phyloP scores from a whole-genome alignment of 2,113 vertebrate genomes.

The Fregetta grallaria region DNA sequence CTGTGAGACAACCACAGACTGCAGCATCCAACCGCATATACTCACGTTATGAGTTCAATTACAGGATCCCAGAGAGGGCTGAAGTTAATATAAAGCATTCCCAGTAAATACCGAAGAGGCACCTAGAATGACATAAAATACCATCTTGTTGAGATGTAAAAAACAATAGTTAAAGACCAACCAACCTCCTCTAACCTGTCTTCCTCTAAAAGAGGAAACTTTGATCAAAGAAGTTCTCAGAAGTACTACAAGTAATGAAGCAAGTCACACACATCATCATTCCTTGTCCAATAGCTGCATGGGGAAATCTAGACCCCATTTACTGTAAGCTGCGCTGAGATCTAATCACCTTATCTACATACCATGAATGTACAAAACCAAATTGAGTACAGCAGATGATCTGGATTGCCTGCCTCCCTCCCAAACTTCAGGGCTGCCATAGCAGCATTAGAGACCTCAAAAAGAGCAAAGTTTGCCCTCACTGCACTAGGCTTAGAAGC shows the following conservation, averaged over 20 bases:
- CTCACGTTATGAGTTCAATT: conserved; percentile 92
- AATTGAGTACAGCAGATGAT: not conserved
- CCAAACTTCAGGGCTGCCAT: not conserved
- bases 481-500: not conserved
- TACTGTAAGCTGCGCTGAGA: not conserved
- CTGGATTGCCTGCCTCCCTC: not conserved
- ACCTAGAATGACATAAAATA: conserved; percentile 75
- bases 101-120: conserved; percentile 90
- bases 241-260: not conserved
- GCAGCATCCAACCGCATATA: not conserved
- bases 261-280: not conserved
- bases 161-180: not conserved
- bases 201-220: not conserved
- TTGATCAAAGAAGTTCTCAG: not conserved
- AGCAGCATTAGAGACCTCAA: not conserved
- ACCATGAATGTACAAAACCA: not conserved
- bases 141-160: not conserved
- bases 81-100: conserved; percentile 97
- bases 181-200: not conserved
- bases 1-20: not conserved
- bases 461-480: not conserved
- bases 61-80: conserved; percentile 91
- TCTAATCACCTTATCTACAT: not conserved
- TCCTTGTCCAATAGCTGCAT: not conserved
- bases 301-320: not conserved